Evolutionary conservation across 2,113 vertebrate species (phyloP).

Genomic region (Myrmecophaga tridactyla): DNA sequence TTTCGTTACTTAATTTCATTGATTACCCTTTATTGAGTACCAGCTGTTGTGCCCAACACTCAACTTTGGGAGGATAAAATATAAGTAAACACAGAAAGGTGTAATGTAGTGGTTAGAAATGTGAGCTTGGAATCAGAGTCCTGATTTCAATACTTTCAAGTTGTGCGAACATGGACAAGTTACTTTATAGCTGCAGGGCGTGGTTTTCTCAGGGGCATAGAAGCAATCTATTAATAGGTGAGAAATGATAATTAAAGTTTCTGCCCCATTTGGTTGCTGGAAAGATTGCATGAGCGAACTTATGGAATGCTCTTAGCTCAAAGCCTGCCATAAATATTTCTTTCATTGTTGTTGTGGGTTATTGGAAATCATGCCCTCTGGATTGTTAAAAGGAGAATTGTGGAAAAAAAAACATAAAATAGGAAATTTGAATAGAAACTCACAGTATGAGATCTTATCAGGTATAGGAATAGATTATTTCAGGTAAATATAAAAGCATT

Average conservation of each 20-base stretch:
- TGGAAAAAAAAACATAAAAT: background rate
- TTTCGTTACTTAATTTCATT: constrained; percentile 49
- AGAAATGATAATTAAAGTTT: background rate
- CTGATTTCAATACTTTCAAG: background rate
- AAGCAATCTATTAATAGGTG: background rate
- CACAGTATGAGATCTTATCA: background rate
- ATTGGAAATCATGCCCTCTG: background rate
- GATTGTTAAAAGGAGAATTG: background rate
- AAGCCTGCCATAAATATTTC: background rate
- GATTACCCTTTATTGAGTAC: constrained; percentile 7
- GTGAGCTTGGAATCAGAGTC: background rate
- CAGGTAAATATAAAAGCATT: background rate
- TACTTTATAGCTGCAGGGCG: background rate
- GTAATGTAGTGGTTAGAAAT: background rate
- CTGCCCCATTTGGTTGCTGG: background rate
- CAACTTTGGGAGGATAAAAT: background rate
- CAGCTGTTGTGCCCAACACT: background rate
- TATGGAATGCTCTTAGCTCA: background rate
- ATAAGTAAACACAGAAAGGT: background rate
- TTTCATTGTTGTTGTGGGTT: background rate
- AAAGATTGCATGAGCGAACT: background rate
- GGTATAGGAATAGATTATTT: background rate
- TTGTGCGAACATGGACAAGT: background rate
- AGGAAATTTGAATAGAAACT: background rate
- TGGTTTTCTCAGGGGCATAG: background rate